Conservation (phyloP, 2,797 vertebrate species). For the Chrosomus eos region DNA sequence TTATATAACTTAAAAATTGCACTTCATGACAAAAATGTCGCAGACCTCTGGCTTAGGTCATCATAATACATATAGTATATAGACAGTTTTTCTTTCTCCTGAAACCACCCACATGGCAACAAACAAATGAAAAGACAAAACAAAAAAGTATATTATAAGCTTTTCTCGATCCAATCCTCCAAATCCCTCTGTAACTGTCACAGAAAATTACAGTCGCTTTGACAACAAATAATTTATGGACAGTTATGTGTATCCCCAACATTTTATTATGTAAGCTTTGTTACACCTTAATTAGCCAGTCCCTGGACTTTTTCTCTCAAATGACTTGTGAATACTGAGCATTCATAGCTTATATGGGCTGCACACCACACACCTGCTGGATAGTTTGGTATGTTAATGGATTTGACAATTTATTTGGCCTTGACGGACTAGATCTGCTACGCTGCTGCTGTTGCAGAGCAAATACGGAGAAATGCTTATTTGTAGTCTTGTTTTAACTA, state of each 20-base stretch:
- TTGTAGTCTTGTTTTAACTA: neutral
- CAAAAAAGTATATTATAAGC: neutral
- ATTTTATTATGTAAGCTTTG: neutral
- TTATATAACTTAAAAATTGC: too few relatives aligned
- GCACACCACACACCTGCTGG: neutral
- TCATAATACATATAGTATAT: too few relatives aligned
- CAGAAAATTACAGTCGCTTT: neutral
- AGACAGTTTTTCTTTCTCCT: neutral
- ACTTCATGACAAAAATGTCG: too few relatives aligned
- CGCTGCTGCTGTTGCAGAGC: neutral
- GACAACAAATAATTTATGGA: too few relatives aligned
- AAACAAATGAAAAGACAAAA: neutral
- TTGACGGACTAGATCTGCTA: neutral
- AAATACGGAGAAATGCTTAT: neutral
- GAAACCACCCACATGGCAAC: neutral
- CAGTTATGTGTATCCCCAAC: neutral
- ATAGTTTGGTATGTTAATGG: neutral
- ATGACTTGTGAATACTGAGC: neutral
- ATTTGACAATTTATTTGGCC: neutral
- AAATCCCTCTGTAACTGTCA: neutral
- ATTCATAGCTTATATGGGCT: neutral
- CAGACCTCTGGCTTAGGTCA: too few relatives aligned
- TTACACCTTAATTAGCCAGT: neutral
- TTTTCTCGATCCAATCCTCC: neutral
- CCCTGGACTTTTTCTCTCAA: neutral